phyloP scores from a whole-genome alignment of 2,888 invertebrate genomes.

The Mystacides longicornis region DNA sequence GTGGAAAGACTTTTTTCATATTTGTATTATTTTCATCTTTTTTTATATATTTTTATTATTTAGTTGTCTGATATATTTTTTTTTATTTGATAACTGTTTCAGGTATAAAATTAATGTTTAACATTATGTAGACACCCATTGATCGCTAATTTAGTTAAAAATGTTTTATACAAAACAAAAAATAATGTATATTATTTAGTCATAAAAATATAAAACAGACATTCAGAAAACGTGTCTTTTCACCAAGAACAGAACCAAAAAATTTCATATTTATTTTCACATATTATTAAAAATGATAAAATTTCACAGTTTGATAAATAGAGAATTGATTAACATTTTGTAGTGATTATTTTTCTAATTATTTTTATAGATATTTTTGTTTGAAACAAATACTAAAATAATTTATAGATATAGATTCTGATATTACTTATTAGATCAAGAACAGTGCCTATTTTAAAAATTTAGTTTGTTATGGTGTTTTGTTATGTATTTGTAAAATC shows the following conservation, averaged over 20 bases:
- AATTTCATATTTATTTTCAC: conserved; percentile 17
- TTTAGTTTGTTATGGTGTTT: background rate
- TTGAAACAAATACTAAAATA: background rate
- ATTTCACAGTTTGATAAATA: background rate
- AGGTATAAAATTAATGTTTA: background rate
- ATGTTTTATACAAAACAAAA: too few relatives aligned
- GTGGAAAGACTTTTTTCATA: conserved; percentile 72
- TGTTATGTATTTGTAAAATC: background rate
- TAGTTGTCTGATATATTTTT: conserved; percentile 26
- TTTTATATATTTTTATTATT: conserved; percentile 24
- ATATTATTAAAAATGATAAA: background rate
- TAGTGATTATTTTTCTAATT: background rate
- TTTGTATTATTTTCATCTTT: conserved; percentile 27
- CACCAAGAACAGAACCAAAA: conserved; percentile 50
- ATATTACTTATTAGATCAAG: conserved; percentile 5
- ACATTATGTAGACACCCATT: conserved; percentile 10
- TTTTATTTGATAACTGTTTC: conserved; percentile 18
- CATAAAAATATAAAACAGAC: conserved; percentile 9
- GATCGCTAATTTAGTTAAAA: background rate
- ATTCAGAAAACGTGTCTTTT: conserved; percentile 83
- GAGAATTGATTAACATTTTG: background rate
- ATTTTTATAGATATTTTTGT: background rate
- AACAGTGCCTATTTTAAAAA: background rate
- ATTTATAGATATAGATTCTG: conserved; percentile 22
- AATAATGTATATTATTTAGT: background rate